Evolutionary conservation across 2,797 vertebrate genomes (phyloP).

Genomic region (Ptychobarbus kaznakovi): DNA sequence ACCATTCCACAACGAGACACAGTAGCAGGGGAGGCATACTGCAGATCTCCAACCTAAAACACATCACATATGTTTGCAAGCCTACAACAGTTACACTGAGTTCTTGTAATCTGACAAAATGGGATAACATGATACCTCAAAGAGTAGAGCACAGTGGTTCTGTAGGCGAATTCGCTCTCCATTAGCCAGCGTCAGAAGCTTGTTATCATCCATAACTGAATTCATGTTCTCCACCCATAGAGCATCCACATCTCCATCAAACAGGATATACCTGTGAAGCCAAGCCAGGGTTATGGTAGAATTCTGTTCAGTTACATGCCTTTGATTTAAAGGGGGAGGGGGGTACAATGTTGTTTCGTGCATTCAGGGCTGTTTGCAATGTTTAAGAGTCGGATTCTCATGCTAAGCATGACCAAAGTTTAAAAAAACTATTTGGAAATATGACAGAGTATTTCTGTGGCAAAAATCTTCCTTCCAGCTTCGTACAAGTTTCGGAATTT

Average conservation of each 20-base stretch:
- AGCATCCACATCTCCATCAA: constrained; percentile 98
- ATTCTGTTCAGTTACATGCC: background rate
- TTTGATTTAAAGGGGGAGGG: background rate
- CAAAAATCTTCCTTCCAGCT: no score
- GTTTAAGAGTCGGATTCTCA: no score
- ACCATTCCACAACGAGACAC: constrained; percentile 99
- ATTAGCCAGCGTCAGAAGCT: constrained; percentile 92
- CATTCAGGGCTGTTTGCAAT: no score
- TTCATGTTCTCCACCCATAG: constrained; percentile 99
- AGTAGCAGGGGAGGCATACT: constrained; percentile 95
- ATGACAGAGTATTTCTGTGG: no score
- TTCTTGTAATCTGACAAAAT: background rate
- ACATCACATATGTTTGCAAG: background rate
- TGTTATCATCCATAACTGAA: constrained; percentile 99
- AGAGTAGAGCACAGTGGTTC: constrained; percentile 90
- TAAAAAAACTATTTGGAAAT: no score
- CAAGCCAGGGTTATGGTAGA: background rate
- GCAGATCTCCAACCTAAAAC: constrained; percentile 92
- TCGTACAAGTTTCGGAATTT: no score
- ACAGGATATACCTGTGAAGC: constrained; percentile 89
- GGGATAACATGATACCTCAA: constrained; percentile 81
- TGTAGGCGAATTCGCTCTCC: constrained; percentile 95
- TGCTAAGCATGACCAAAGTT: no score
- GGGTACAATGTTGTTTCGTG: no score
- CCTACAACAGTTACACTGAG: background rate